Percentiles rank a stretch among this genome's conserved stretches.
phyloP scores from a whole-genome alignment of 2,797 vertebrate species.

The Cossypha heuglini region DNA sequence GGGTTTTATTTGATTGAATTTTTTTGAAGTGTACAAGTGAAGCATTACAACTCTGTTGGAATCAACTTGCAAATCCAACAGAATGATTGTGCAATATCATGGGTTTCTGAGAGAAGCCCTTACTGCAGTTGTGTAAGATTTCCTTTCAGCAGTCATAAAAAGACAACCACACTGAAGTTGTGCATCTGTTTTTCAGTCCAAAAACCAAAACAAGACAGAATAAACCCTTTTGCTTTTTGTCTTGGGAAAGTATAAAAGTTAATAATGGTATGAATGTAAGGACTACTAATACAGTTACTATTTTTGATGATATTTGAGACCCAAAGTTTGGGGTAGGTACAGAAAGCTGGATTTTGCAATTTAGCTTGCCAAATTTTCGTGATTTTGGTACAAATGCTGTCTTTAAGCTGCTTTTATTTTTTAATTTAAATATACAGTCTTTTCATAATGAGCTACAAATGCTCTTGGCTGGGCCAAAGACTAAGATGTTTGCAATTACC shows the following conservation, averaged over 20 bases:
- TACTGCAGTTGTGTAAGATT: not conserved
- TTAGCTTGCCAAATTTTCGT: constrained; percentile 31
- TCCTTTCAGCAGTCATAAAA: not conserved
- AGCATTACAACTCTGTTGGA: constrained; percentile 31
- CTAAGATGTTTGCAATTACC: not conserved
- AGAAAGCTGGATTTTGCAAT: not conserved
- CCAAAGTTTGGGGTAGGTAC: not conserved
- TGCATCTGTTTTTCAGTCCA: not conserved
- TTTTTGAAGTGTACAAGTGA: not conserved
- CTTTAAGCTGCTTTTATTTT: not conserved
- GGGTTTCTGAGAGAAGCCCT: constrained; percentile 32
- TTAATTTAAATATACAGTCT: not conserved
- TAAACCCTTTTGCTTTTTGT: not conserved
- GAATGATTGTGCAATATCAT: not conserved
- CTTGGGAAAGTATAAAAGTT: not conserved
- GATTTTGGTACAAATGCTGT: not conserved
- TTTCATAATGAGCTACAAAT: constrained; percentile 2
- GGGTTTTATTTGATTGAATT: not conserved
- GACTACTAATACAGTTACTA: not conserved
- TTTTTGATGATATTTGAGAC: not conserved
- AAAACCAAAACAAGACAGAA: not conserved
- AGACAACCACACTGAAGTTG: not conserved
- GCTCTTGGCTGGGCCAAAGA: not conserved
- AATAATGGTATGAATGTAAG: not conserved
- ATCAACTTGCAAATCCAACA: not conserved